Conservation (phyloP, 2,797 vertebrate genomes). For the Rhynchonycteris naso region DNA sequence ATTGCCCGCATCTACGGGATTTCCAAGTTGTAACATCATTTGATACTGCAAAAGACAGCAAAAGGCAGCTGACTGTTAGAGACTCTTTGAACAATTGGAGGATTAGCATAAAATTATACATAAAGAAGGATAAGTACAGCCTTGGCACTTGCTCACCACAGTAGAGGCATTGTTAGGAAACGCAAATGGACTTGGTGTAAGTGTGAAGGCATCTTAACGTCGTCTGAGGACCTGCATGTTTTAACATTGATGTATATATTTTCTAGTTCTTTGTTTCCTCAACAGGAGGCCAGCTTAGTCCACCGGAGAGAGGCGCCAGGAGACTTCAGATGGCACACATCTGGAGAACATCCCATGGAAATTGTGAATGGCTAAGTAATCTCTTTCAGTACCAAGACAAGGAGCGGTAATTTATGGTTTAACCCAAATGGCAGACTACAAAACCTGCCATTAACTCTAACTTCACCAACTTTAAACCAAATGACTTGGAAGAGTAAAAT, state of each 20-base stretch:
- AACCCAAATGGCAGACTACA: constrained; percentile 65
- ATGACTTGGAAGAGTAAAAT: constrained; percentile 63
- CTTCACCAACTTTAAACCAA: constrained; percentile 71
- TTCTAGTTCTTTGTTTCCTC: constrained; percentile 85
- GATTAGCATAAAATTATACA: constrained; percentile 90
- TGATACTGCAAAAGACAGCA: constrained; percentile 79
- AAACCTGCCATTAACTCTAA: constrained; percentile 81
- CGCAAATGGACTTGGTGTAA: constrained; percentile 78
- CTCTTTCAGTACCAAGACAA: constrained; percentile 85
- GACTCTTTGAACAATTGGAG: constrained; percentile 82
- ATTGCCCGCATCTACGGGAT: constrained; percentile 68
- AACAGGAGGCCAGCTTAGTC: constrained; percentile 84
- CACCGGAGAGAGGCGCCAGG: constrained; percentile 82
- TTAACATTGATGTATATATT: constrained; percentile 83
- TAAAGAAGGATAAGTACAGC: constrained; percentile 78
- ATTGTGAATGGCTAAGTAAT: constrained; percentile 86
- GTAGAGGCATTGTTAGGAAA: constrained; percentile 84
- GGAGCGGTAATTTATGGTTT: constrained; percentile 86
- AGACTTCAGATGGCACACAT: constrained; percentile 87
- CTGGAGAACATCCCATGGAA: constrained; percentile 88
- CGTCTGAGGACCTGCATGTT: constrained; percentile 70
- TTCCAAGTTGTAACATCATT: constrained; percentile 80
- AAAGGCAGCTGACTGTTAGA: constrained; percentile 84
- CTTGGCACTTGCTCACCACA: constrained; percentile 78
- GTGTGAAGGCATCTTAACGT: constrained; percentile 74